These are phyloP conservation scores for Tachysurus fulvidraco DNA, from an alignment of 2,113 vertebrate genomes.

Conservation along the genomic window DNA sequence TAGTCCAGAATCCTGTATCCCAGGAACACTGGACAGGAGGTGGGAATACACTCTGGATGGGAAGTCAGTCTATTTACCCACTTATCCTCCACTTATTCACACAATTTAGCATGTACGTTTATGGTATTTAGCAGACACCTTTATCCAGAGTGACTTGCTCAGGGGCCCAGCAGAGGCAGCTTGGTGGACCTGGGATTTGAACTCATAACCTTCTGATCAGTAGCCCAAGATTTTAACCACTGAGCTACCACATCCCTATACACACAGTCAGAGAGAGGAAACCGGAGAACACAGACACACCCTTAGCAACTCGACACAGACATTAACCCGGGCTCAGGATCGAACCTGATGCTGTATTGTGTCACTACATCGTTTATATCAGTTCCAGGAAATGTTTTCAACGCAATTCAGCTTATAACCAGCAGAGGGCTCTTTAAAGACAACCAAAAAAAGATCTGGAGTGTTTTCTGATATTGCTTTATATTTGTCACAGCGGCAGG, in stretches of 20 bases:
- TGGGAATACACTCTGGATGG: not conserved
- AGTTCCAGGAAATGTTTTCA: not conserved
- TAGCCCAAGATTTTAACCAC: too few species aligned
- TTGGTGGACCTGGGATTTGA: too few species aligned
- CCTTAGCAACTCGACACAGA: not conserved
- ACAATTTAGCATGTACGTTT: too few species aligned
- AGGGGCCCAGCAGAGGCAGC: too few species aligned
- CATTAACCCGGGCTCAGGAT: not conserved
- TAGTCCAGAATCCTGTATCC: not conserved
- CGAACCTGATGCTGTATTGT: not conserved
- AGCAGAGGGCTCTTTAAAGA: not conserved
- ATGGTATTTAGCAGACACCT: too few species aligned
- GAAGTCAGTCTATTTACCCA: not conserved
- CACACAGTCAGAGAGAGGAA: not conserved
- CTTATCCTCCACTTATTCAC: not conserved
- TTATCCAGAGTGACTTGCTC: too few species aligned
- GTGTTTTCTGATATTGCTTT: slow-evolving; percentile 39
- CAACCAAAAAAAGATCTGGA: not conserved
- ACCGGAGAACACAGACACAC: not conserved
- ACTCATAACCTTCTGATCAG: too few species aligned
- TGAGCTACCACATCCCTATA: too few species aligned
- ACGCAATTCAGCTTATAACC: not conserved
- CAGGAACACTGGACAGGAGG: not conserved
- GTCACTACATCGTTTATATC: not conserved
- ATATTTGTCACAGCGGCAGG: slow-evolving; percentile 20